These are phyloP conservation scores for Peromyscus leucopus DNA, from an alignment of 2,113 vertebrate species.

Conservation along the genomic window DNA sequence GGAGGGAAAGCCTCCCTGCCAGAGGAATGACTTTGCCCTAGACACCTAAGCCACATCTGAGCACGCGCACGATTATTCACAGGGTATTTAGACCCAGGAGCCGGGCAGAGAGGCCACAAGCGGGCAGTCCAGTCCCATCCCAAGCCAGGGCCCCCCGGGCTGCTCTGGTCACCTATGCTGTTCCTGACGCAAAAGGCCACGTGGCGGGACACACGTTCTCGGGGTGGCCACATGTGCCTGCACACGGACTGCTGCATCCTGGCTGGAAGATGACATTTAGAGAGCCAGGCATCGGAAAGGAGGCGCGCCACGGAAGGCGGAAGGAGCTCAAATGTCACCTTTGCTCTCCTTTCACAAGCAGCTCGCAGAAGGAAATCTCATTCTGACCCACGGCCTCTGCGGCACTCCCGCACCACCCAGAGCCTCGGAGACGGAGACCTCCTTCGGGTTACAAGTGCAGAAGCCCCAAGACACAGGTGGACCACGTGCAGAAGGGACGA, in stretches of 20 bases:
- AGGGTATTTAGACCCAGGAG: neutral
- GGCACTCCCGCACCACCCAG: rapidly evolving
- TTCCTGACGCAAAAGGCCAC: neutral
- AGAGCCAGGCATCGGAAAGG: neutral
- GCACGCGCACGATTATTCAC: neutral
- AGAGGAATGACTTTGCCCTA: neutral
- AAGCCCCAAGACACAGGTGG: neutral
- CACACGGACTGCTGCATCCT: neutral
- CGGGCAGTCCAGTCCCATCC: neutral
- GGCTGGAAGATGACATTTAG: neutral
- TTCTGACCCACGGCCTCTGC: neutral
- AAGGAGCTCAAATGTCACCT: constrained; percentile 2
- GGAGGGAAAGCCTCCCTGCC: neutral
- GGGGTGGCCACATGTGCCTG: neutral
- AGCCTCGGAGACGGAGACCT: neutral
- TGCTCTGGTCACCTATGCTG: neutral
- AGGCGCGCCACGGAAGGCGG: neutral
- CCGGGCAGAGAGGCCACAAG: neutral
- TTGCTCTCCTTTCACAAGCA: neutral
- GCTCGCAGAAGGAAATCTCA: neutral
- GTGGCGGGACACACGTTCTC: neutral
- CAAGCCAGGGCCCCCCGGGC: neutral
- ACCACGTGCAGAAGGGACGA: rapidly evolving
- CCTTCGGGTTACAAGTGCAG: neutral
- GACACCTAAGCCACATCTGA: neutral